phyloP scores from a whole-genome alignment of 1,140 invertebrate genomes.

The Leptoteleia sp. region DNA sequence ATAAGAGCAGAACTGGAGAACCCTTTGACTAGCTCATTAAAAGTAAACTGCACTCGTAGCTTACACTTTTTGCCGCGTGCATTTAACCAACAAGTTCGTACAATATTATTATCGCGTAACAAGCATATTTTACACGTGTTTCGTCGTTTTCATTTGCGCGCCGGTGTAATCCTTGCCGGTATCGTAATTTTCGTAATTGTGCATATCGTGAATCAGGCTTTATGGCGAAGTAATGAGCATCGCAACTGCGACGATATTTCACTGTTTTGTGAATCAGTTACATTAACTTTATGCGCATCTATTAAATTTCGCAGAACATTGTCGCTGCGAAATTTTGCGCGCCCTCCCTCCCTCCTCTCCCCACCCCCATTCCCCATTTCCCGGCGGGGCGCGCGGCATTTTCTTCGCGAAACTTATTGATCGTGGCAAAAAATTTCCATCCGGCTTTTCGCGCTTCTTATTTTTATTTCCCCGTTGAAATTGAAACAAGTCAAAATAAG shows the following conservation, averaged over 20 bases:
- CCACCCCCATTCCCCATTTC: conserved; percentile 3
- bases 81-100: conserved; percentile 1
- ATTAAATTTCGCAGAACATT: conserved; percentile 44
- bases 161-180: conserved; percentile 33
- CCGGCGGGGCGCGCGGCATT: neutral
- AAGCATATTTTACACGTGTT: conserved; percentile 45
- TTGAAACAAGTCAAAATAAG: conserved; percentile 28
- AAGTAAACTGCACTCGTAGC: conserved; percentile 8
- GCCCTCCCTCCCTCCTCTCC: too few species aligned
- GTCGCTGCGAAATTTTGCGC: conserved; percentile 3
- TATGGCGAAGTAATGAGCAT: conserved; percentile 50
- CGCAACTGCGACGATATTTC: conserved; percentile 51
- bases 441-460: conserved; percentile 1
- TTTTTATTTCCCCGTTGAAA: neutral
- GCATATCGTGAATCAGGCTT: conserved; percentile 63
- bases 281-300: conserved; percentile 42
- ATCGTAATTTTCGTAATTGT: conserved; percentile 53
- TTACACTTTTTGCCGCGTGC: neutral
- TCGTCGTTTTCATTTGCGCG: conserved; percentile 44
- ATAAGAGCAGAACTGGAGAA: neutral
- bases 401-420: conserved; percentile 15
- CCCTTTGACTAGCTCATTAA: conserved; percentile 20
- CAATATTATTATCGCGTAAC: conserved; percentile 35
- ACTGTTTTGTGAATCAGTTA: conserved; percentile 53
- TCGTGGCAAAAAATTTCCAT: neutral